phyloP scores from a whole-genome alignment of 2,113 vertebrate genomes.

The Barnardius zonarius region DNA sequence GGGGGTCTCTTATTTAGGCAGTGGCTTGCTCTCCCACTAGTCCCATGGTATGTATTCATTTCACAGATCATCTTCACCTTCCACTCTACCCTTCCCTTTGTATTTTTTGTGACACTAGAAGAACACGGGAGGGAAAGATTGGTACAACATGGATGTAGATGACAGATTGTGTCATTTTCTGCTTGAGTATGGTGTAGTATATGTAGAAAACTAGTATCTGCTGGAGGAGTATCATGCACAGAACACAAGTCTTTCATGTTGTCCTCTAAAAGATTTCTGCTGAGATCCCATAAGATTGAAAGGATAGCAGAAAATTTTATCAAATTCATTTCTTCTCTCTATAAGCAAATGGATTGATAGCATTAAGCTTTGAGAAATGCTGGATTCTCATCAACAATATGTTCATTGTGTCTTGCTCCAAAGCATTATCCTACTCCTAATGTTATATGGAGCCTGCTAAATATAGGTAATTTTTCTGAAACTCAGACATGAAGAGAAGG shows the following conservation, averaged over 20 bases:
- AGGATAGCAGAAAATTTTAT: background rate
- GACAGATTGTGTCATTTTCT: background rate
- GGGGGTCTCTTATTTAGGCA: accelerated
- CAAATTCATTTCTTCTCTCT: background rate
- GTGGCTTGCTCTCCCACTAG: background rate
- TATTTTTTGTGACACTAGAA: background rate
- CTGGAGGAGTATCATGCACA: background rate
- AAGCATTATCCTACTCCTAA: background rate
- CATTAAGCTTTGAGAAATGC: background rate
- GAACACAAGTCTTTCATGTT: background rate
- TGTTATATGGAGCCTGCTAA: slow-evolving; percentile 8
- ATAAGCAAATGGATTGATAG: background rate
- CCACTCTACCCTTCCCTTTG: background rate
- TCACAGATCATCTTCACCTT: background rate
- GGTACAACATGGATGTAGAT: background rate
- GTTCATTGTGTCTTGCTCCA: background rate
- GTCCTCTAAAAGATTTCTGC: background rate
- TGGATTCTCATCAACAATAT: background rate
- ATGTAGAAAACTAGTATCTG: background rate
- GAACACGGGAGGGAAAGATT: background rate
- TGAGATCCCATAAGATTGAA: background rate
- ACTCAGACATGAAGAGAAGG: slow-evolving; percentile 21
- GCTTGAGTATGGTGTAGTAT: background rate
- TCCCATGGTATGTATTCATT: background rate
- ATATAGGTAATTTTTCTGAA: slow-evolving; percentile 40